Evolutionary conservation across 2,797 vertebrate species (phyloP).

Genomic region (Pterois miles): DNA sequence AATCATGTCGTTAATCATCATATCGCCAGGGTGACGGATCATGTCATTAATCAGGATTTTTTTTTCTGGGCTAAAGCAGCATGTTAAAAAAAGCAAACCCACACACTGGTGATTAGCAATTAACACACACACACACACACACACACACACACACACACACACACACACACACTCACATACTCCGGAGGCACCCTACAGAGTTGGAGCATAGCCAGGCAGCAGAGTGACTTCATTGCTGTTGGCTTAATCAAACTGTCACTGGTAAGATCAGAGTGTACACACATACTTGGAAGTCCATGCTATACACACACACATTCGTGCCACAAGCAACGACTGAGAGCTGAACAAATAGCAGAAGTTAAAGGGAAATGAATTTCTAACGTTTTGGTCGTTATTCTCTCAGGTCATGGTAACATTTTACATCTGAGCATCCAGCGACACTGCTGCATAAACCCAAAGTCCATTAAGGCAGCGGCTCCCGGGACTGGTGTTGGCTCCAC

Average conservation of each 20-base stretch:
- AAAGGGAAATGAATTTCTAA: not conserved
- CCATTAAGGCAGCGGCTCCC: not conserved
- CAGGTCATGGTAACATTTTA: not conserved
- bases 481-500: not conserved
- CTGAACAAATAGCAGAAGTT: not conserved
- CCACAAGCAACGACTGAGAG: not conserved
- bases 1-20: slow-evolving; percentile 84
- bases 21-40: slow-evolving; percentile 72
- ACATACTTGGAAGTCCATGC: not conserved
- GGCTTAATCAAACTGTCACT: slow-evolving; percentile 69
- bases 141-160: slow-evolving; percentile 12
- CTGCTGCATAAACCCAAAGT: not conserved
- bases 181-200: slow-evolving; percentile 53
- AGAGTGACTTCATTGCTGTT: slow-evolving; percentile 65
- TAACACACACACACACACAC: slow-evolving; percentile 45
- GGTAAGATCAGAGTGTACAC: slow-evolving; percentile 42
- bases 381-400: not conserved
- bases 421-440: not conserved
- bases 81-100: slow-evolving; percentile 68
- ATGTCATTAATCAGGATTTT: slow-evolving; percentile 75
- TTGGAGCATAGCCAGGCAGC: slow-evolving; percentile 59
- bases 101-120: slow-evolving; percentile 75
- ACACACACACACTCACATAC: slow-evolving; percentile 26
- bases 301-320: not conserved
- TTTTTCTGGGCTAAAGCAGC: slow-evolving; percentile 52